These are phyloP conservation scores for Trichogramma pretiosum DNA, from an alignment of 1,140 invertebrate genomes.

Conservation along the genomic window DNA sequence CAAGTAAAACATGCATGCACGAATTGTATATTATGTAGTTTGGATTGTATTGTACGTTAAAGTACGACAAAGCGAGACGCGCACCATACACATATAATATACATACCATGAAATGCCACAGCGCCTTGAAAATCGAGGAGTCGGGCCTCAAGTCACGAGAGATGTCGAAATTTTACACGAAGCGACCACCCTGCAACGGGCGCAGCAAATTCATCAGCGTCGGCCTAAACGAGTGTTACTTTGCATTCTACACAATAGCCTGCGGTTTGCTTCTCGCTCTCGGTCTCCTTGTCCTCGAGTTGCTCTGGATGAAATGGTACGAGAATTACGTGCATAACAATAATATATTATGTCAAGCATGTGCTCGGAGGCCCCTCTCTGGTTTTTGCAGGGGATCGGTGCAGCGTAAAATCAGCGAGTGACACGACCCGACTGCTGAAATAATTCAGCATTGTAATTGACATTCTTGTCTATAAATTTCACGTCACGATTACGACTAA, in stretches of 20 bases:
- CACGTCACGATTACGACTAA: no score
- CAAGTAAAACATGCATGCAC: slow-evolving; percentile 47
- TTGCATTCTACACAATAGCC: slow-evolving; percentile 31
- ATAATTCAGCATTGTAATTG: no score
- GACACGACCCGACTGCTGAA: no score
- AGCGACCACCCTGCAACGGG: slow-evolving; percentile 49
- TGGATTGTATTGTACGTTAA: background rate
- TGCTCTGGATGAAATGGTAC: background rate
- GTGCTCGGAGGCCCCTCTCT: no score
- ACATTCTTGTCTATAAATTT: no score
- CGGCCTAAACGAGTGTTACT: slow-evolving; percentile 50
- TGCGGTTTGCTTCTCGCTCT: slow-evolving; percentile 22
- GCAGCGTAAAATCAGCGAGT: no score
- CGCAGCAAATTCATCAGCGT: slow-evolving; percentile 50
- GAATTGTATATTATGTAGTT: background rate
- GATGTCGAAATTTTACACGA: slow-evolving; percentile 49
- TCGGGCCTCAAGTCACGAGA: slow-evolving; percentile 52
- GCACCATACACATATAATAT: no score
- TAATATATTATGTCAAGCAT: no score
- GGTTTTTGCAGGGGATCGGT: no score
- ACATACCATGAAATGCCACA: no score
- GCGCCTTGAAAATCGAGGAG: slow-evolving; percentile 52
- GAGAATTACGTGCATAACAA: no score
- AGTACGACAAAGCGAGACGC: no score
- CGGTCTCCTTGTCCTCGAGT: slow-evolving; percentile 21